Percentiles rank a stretch among this genome's conserved stretches.
These are phyloP conservation scores for Pipra filicauda DNA, from an alignment of 2,113 vertebrate genomes.

Conservation along the genomic window DNA sequence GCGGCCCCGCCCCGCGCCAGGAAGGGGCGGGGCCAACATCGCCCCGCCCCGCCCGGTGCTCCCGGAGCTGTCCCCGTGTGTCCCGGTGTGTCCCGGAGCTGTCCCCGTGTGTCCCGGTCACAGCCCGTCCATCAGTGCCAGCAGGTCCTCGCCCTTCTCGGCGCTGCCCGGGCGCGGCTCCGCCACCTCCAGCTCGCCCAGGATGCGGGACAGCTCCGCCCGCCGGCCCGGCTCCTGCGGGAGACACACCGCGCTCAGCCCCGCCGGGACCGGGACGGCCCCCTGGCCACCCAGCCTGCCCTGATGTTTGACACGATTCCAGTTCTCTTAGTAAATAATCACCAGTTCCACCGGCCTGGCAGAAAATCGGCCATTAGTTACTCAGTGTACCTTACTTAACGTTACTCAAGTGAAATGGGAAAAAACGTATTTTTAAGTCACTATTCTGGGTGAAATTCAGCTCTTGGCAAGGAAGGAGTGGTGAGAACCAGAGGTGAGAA, in stretches of 20 bases:
- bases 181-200: constrained; percentile 84
- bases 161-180: constrained; percentile 65
- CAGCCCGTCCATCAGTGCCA: constrained; percentile 93
- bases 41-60: neutral
- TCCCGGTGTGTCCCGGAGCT: accelerated
- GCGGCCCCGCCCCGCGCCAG: neutral
- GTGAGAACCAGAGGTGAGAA: neutral
- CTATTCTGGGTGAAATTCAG: accelerated
- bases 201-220: constrained; percentile 87
- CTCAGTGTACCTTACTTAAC: too few relatives aligned
- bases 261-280: neutral
- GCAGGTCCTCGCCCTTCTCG: constrained; percentile 90
- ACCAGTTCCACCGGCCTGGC: neutral
- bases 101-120: constrained; percentile 21
- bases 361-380: neutral
- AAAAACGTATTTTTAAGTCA: neutral
- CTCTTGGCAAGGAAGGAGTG: neutral
- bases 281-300: neutral
- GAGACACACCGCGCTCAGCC: neutral
- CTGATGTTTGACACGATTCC: neutral
- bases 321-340: neutral
- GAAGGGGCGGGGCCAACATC: neutral
- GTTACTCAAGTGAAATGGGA: neutral
- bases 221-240: constrained; percentile 83
- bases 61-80: accelerated